Percentiles rank a stretch among this genome's conserved stretches.
phyloP scores from a whole-genome alignment of 2,113 vertebrate species.

The Callithrix jacchus region DNA sequence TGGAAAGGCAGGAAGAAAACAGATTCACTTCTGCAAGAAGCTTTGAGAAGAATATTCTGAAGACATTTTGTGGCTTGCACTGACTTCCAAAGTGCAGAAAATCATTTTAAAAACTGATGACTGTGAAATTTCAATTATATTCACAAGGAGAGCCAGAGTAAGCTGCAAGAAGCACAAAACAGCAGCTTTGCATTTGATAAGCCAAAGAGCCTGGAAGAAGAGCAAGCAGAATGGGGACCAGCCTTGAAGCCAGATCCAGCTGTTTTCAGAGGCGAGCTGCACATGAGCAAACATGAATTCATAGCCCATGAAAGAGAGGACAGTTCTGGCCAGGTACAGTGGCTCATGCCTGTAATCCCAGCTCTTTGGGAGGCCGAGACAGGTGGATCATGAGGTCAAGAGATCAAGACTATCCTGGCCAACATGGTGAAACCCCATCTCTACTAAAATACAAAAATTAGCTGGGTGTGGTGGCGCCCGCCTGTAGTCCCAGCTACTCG shows the following conservation, averaged over 20 bases:
- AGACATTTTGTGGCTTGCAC: conserved; percentile 47
- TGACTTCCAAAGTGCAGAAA: conserved; percentile 63
- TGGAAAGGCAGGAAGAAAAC: background rate
- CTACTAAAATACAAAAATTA: no score
- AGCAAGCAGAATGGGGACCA: background rate
- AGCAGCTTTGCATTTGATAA: background rate
- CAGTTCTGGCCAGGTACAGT: background rate
- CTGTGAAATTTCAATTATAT: conserved; percentile 71
- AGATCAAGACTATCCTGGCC: no score
- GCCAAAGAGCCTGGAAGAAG: background rate
- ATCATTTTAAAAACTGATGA: conserved; percentile 70
- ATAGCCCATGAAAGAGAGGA: background rate
- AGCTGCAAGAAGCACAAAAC: background rate
- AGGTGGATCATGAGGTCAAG: no score
- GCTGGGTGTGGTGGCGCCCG: no score
- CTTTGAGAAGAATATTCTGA: background rate
- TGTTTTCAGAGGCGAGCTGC: background rate
- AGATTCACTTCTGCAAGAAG: background rate
- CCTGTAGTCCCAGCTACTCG: no score
- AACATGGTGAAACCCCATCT: no score
- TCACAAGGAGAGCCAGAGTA: conserved; percentile 21
- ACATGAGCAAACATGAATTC: background rate
- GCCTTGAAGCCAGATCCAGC: background rate
- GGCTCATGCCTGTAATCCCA: no score
- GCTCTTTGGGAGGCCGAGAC: no score